These are phyloP conservation scores for Chlorops oryzae DNA, from an alignment of 1,140 invertebrate species.

Conservation along the genomic window DNA sequence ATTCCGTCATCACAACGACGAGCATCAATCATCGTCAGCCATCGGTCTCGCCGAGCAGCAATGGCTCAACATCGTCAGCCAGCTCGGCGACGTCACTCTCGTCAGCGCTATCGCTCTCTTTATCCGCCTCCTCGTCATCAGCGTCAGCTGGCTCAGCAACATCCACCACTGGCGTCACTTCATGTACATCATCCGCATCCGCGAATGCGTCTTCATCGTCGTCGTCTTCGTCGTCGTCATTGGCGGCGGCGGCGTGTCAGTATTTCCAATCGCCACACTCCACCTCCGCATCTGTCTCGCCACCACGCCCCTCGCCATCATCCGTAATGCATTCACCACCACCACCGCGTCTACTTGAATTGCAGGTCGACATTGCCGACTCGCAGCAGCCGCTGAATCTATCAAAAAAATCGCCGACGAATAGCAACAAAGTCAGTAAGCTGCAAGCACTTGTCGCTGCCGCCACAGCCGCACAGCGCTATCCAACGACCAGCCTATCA, in stretches of 20 bases:
- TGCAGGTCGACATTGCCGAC: slow-evolving; percentile 74
- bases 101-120: too few species aligned
- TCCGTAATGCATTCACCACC: slow-evolving; percentile 43
- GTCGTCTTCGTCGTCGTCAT: slow-evolving; percentile 25
- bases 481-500: slow-evolving; percentile 31
- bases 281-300: slow-evolving; percentile 51
- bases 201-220: slow-evolving; percentile 20
- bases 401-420: slow-evolving; percentile 80
- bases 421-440: slow-evolving; percentile 61
- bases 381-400: slow-evolving; percentile 78
- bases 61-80: slow-evolving; percentile 27
- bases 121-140: slow-evolving; percentile 30
- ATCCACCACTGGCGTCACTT: slow-evolving; percentile 26
- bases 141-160: slow-evolving; percentile 28
- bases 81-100: slow-evolving; percentile 23
- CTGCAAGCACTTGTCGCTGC: slow-evolving; percentile 35
- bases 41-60: slow-evolving; percentile 32
- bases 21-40: slow-evolving; percentile 46
- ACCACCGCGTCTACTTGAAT: slow-evolving; percentile 54
- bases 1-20: slow-evolving; percentile 50
- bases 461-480: slow-evolving; percentile 35
- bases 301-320: slow-evolving; percentile 50
- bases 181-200: slow-evolving; percentile 24
- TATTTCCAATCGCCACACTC: slow-evolving; percentile 51
- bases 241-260: slow-evolving; percentile 37